These are phyloP conservation scores for Neodiprion lecontei DNA, from an alignment of 1,140 invertebrate species.

Conservation along the genomic window DNA sequence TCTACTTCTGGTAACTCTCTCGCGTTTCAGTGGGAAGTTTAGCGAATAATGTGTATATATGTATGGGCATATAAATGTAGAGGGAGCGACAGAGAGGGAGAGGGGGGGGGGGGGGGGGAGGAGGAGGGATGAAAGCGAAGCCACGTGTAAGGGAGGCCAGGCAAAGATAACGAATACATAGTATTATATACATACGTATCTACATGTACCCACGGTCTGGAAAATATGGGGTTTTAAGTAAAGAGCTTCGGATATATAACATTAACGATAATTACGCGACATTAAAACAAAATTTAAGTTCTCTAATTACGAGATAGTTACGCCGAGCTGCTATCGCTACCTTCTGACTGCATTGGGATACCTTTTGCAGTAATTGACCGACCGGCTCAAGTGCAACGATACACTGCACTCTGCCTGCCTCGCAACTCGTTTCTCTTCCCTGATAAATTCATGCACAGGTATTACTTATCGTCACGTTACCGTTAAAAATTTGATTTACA, in stretches of 20 bases:
- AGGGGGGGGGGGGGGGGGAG: constrained; percentile 9
- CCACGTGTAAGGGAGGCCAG: neutral
- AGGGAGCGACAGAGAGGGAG: neutral
- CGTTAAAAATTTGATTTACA: no score
- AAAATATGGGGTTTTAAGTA: constrained; percentile 19
- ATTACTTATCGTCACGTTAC: no score
- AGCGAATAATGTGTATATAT: neutral
- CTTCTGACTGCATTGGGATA: constrained; percentile 29
- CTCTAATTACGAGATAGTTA: constrained; percentile 51
- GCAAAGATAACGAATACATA: neutral
- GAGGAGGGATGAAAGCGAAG: constrained; percentile 15
- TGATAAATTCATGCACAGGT: no score
- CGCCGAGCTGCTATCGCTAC: constrained; percentile 19
- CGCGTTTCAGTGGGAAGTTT: neutral
- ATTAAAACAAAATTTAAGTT: constrained; percentile 50
- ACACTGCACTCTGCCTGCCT: constrained; percentile 29
- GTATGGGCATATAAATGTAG: neutral
- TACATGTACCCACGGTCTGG: neutral
- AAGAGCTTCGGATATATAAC: constrained; percentile 32
- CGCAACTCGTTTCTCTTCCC: no score
- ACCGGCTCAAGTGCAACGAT: constrained; percentile 34
- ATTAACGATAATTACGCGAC: constrained; percentile 49
- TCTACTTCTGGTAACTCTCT: neutral
- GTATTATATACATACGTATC: neutral
- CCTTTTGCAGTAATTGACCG: constrained; percentile 32